Base-by-base conservation (phyloP, 1,140 invertebrate species). In the Drosophila elegans region DNA sequence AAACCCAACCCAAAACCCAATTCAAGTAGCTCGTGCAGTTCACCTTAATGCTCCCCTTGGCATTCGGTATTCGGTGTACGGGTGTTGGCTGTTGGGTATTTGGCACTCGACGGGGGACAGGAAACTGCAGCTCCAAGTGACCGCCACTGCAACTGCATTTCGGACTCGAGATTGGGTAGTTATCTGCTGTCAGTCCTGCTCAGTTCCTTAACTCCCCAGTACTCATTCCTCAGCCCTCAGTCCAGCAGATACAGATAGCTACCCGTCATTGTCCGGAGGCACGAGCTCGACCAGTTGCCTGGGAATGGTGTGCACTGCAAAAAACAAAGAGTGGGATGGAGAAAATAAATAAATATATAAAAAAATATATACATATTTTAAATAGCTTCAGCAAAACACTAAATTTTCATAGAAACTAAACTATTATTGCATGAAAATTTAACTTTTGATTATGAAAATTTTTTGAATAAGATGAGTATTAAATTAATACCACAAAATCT, bases 261-360 rank as follows among this genome's bases (percentile, higher is more conserved):
- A 84, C 81, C 51, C 81, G 73, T 84, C 73, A 80, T 80, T 77
- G 81, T 85, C 36, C 80, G 42, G 75, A 44, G 80, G 76, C 76
- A 83, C 79, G 79, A 82, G 78, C 45, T 45, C 7, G 46, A 44
- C 12, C 16, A 44, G 42, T 36, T 42, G 13, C 0, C 29, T 13
- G 34, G 16, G 41, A 21, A 36, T 10, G 36, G 36, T 4, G 6
- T 13, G 13, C 25, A 74, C 49, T 46, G 2, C 0, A 7, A 46
- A 25, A 67, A 57, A 52, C 12, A 11, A 4, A 3, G 12, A 11
- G 11, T 11, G 7, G 9, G 3, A 13, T 0, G 11, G 12, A 16
- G 3, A 38, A 5, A 7, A 27, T 32, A 32, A 32, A 21, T 21
- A 21, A 21, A 21, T 21, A 21, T 21, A 21, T 21, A 21, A 21